A percentile compares a stretch with the other conserved stretches of the same genome.
Conservation (phyloP, 2,113 vertebrate genomes). For the Mystacornis crossleyi region DNA sequence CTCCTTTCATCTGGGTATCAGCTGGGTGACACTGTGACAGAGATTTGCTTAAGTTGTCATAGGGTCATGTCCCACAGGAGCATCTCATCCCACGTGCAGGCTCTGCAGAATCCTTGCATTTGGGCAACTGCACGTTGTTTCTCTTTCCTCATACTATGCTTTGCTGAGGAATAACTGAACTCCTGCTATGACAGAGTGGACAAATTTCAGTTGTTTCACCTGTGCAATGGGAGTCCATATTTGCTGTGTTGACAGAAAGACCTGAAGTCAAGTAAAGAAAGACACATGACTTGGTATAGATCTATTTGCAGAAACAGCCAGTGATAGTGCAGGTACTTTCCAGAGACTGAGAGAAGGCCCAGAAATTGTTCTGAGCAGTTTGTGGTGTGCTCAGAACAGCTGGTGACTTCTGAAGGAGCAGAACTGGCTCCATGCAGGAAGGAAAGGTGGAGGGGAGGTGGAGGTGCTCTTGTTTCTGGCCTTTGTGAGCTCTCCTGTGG, state of each 20-base stretch:
- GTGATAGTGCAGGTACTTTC: constrained; percentile 34
- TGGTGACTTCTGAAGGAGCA: neutral
- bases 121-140: neutral
- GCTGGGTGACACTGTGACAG: neutral
- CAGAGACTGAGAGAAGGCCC: neutral
- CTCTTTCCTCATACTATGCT: neutral
- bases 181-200: neutral
- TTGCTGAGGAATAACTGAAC: neutral
- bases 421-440: neutral
- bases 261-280: neutral
- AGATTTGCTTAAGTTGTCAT: neutral
- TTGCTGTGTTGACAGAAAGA: neutral
- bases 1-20: neutral
- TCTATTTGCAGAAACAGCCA: constrained; percentile 1
- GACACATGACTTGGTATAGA: neutral
- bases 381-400: neutral
- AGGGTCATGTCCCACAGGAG: neutral
- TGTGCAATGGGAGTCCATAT: neutral
- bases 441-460: neutral
- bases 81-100: neutral
- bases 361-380: neutral
- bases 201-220: neutral
- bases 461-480: neutral
- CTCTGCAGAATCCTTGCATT: neutral
- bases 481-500: neutral